Conservation (phyloP, 2,797 vertebrate genomes). For the Myotis vivesi region DNA sequence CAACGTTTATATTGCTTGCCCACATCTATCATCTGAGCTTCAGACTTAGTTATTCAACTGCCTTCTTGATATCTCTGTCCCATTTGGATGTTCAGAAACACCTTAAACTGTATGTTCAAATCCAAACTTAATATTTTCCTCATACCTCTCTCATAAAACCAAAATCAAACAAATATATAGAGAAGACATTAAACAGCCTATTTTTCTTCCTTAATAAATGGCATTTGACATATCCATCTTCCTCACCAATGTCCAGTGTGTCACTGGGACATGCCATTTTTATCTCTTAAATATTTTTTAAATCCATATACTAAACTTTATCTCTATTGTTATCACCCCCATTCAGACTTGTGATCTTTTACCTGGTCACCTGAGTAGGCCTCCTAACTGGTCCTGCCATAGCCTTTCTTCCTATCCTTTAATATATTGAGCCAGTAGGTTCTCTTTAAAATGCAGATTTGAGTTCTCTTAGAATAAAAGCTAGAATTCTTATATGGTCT, state of each 20-base stretch:
- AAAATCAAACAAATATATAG: neutral
- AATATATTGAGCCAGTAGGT: neutral
- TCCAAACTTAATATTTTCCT: neutral
- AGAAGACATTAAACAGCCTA: neutral
- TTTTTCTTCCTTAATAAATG: neutral
- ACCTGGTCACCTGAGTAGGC: neutral
- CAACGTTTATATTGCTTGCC: neutral
- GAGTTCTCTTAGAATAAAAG: neutral
- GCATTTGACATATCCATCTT: neutral
- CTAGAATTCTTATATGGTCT: neutral
- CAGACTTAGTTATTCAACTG: neutral
- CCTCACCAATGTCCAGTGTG: neutral
- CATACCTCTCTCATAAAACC: neutral
- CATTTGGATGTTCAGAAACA: slow-evolving; percentile 22
- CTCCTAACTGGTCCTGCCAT: neutral
- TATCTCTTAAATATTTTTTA: neutral
- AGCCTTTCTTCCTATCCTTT: neutral
- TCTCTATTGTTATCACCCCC: neutral
- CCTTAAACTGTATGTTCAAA: neutral
- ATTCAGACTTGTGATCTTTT: neutral
- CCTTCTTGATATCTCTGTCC: neutral
- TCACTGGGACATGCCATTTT: neutral
- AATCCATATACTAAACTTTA: neutral
- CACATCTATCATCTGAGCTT: neutral
- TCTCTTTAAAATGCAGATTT: neutral